Evolutionary conservation across 2,888 invertebrate genomes (phyloP).

Genomic region (Phrixothrix hirtus): DNA sequence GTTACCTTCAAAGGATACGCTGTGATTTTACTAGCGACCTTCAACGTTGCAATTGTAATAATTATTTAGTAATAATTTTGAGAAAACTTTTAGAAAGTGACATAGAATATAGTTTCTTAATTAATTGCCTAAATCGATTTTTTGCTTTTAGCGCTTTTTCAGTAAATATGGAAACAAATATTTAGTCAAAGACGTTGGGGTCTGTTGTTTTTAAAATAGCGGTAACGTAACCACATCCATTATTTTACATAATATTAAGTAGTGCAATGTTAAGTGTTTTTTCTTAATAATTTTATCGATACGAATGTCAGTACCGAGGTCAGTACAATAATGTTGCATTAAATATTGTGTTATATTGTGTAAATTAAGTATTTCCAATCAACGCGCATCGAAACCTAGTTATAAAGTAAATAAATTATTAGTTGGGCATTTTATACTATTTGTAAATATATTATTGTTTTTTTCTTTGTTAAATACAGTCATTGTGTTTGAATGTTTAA

Average conservation of each 20-base stretch:
- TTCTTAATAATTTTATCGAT: slow-evolving; percentile 25
- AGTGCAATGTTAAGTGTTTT: slow-evolving; percentile 47
- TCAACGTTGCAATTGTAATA: slow-evolving; percentile 4
- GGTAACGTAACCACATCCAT: slow-evolving; percentile 3
- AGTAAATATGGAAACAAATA: too few relatives aligned
- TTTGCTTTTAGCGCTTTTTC: too few relatives aligned
- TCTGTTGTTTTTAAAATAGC: too few relatives aligned
- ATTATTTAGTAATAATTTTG: background rate
- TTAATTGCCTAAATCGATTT: too few relatives aligned
- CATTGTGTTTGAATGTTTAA: slow-evolving; percentile 39
- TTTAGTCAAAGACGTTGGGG: too few relatives aligned
- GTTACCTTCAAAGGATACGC: slow-evolving; percentile 3
- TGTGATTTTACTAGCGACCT: slow-evolving; percentile 10
- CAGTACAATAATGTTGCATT: slow-evolving; percentile 25
- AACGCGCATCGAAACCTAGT: slow-evolving; percentile 26
- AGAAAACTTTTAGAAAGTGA: too few relatives aligned
- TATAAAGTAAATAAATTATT: slow-evolving; percentile 39
- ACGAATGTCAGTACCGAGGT: slow-evolving; percentile 19
- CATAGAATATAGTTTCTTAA: too few relatives aligned
- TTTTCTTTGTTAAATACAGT: slow-evolving; percentile 45
- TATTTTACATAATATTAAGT: slow-evolving; percentile 34
- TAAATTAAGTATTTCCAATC: slow-evolving; percentile 12
- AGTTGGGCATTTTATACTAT: slow-evolving; percentile 49
- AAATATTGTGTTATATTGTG: slow-evolving; percentile 11
- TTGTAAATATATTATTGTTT: slow-evolving; percentile 44